Conservation (phyloP, 2,888 invertebrate genomes). For the Gisinianus flammeolus region DNA sequence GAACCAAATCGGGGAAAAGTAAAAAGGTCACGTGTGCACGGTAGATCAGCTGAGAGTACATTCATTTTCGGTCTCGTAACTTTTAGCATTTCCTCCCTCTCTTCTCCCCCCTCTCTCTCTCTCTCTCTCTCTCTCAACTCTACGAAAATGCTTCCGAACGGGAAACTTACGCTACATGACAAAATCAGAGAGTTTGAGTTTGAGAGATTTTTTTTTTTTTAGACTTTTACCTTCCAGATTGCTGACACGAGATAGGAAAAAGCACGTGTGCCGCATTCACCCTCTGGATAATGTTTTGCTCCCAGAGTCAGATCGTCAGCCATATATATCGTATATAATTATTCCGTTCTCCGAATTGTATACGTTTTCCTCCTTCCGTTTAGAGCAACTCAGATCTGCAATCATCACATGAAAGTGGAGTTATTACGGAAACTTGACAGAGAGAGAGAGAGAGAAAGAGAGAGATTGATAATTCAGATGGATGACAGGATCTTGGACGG, state of each 20-base stretch:
- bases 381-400: no score
- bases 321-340: no score
- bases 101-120: background rate
- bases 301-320: no score
- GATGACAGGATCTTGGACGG: no score
- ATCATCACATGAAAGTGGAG: no score
- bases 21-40: conserved; percentile 13
- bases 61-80: background rate
- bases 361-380: no score
- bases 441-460: no score
- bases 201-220: background rate
- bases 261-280: background rate
- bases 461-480: no score
- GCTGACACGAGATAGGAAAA: background rate
- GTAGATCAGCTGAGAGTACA: background rate
- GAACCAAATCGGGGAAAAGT: conserved; percentile 9
- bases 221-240: background rate
- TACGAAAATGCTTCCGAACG: background rate
- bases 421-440: no score
- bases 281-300: no score
- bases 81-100: background rate
- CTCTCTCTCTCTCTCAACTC: background rate
- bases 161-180: background rate
- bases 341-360: no score
- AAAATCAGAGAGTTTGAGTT: background rate